These are phyloP conservation scores for Scyliorhinus canicula DNA, from an alignment of 2,797 vertebrate genomes.

Conservation along the genomic window DNA sequence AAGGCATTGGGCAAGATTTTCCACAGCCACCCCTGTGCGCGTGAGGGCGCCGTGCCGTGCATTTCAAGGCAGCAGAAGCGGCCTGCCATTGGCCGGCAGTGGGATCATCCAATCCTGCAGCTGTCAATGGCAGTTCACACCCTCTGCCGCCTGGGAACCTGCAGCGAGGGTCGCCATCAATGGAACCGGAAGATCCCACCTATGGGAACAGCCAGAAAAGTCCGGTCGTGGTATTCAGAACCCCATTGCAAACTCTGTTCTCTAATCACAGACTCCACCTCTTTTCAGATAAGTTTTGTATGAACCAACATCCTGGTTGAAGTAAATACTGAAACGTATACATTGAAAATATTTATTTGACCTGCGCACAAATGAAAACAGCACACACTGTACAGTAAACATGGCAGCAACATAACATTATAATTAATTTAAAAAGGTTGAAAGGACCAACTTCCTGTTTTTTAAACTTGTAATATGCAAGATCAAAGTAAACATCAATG, in stretches of 20 bases:
- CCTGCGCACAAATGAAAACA: neutral
- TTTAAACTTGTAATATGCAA: neutral
- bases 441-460: neutral
- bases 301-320: neutral
- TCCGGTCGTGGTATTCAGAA: neutral
- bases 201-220: too few relatives aligned
- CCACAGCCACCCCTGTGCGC: too few relatives aligned
- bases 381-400: neutral
- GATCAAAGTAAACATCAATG: neutral
- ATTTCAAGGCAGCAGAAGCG: too few relatives aligned
- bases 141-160: too few relatives aligned
- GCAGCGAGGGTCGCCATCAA: too few relatives aligned
- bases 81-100: too few relatives aligned
- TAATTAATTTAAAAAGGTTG: neutral
- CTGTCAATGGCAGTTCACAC: too few relatives aligned
- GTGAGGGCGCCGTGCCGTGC: too few relatives aligned
- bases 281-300: neutral
- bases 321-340: neutral
- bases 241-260: neutral
- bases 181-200: too few relatives aligned
- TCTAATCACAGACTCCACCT: neutral
- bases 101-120: too few relatives aligned
- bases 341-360: conserved; percentile 30
- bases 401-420: neutral
- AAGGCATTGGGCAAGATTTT: neutral